A percentile compares a stretch with the other conserved stretches of the same genome.
Conservation (phyloP, 2,888 invertebrate species). For the Cataglyphis altisquamis region DNA sequence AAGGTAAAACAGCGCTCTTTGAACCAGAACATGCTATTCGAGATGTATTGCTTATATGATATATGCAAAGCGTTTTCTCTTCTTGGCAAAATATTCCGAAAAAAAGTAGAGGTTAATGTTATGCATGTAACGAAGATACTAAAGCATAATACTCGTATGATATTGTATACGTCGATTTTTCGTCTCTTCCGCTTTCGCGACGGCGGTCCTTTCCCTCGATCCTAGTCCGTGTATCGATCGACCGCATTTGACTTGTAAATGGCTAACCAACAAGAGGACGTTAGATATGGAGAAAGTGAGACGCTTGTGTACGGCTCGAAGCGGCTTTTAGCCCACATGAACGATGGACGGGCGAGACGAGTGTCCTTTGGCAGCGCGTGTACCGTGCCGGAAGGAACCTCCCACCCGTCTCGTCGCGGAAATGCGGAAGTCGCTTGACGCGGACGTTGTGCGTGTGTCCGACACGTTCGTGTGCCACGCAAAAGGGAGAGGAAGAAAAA, state of each 20-base stretch:
- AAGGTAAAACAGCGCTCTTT: conserved; percentile 36
- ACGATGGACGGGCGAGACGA: conserved; percentile 31
- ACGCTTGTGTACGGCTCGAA: conserved; percentile 63
- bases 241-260: conserved; percentile 81
- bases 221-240: conserved; percentile 73
- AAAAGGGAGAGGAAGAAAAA: neutral
- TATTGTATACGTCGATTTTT: conserved; percentile 12
- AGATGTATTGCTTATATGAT: neutral
- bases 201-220: conserved; percentile 59
- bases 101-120: conserved; percentile 15
- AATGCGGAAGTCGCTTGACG: conserved; percentile 66
- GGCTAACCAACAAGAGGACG: conserved; percentile 67
- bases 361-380: conserved; percentile 60
- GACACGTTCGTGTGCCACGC: conserved; percentile 45
- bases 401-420: conserved; percentile 57
- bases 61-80: neutral
- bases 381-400: conserved; percentile 61
- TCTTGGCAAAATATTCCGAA: neutral
- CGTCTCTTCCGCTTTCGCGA: neutral
- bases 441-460: conserved; percentile 53
- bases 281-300: conserved; percentile 73
- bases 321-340: conserved; percentile 51
- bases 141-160: conserved; percentile 12
- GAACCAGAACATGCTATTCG: neutral
- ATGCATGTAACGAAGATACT: neutral